Evolutionary conservation across 2,888 invertebrate genomes (phyloP).

Genomic region (Mycalesis mineus): DNA sequence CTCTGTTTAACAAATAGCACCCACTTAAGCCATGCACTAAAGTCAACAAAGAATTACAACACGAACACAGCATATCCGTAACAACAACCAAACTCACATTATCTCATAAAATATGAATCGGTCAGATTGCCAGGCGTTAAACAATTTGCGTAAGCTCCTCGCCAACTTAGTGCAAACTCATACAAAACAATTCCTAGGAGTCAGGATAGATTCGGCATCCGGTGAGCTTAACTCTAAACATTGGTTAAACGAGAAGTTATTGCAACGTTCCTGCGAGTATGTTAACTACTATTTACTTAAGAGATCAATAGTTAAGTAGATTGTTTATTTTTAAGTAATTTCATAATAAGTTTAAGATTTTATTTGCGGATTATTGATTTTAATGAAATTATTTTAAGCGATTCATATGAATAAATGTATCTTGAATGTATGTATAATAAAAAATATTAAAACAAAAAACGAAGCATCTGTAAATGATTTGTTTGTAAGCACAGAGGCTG

Average conservation of each 20-base stretch:
- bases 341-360: too few species aligned
- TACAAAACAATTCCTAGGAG: constrained; percentile 11
- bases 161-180: constrained; percentile 32
- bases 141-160: constrained; percentile 69
- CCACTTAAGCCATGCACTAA: neutral
- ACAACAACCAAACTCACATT: constrained; percentile 54
- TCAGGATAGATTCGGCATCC: constrained; percentile 14
- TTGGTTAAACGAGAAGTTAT: constrained; percentile 68
- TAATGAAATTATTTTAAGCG: too few species aligned
- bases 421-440: too few species aligned
- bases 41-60: neutral
- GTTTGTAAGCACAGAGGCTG: too few species aligned
- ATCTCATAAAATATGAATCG: constrained; percentile 57
- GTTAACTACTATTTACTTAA: constrained; percentile 38
- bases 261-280: constrained; percentile 54
- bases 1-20: too few species aligned
- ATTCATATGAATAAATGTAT: too few species aligned
- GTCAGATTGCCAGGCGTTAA: constrained; percentile 43
- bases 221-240: constrained; percentile 68
- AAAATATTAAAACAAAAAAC: too few species aligned
- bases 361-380: too few species aligned
- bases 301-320: neutral
- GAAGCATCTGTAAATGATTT: too few species aligned
- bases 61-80: constrained; percentile 31
- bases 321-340: too few species aligned